A percentile compares a stretch with the other conserved stretches of the same genome.
Conservation (phyloP, 2,888 invertebrate genomes). For the Leptinotarsa juncta region DNA sequence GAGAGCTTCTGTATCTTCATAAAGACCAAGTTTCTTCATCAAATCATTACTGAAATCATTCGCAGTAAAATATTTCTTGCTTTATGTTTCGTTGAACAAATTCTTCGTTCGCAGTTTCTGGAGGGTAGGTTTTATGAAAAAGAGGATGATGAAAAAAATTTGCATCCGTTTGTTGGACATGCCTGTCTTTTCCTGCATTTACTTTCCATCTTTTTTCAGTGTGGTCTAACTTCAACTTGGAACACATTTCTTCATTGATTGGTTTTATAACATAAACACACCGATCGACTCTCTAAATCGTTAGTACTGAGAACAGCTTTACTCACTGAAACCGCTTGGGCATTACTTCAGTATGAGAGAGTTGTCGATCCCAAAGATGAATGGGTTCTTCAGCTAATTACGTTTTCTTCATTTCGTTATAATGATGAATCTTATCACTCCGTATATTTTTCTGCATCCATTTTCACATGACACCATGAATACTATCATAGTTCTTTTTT, state of each 20-base stretch:
- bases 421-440: no score
- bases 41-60: background rate
- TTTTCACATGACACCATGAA: no score
- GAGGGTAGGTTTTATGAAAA: background rate
- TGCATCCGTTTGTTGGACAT: background rate
- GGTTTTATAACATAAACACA: background rate
- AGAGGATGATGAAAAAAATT: background rate
- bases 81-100: background rate
- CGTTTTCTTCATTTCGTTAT: no score
- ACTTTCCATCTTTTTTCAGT: background rate
- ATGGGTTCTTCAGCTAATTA: no score
- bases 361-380: no score
- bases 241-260: background rate
- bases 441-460: no score
- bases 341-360: no score
- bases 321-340: background rate
- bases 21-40: background rate
- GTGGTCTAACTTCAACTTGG: background rate
- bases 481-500: no score
- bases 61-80: background rate
- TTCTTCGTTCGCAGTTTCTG: background rate
- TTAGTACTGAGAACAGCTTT: background rate
- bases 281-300: background rate
- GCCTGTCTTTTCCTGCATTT: background rate
- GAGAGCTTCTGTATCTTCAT: conserved; percentile 6